These are phyloP conservation scores for Phengaris alcon DNA, from an alignment of 2,888 invertebrate species.

Conservation along the genomic window DNA sequence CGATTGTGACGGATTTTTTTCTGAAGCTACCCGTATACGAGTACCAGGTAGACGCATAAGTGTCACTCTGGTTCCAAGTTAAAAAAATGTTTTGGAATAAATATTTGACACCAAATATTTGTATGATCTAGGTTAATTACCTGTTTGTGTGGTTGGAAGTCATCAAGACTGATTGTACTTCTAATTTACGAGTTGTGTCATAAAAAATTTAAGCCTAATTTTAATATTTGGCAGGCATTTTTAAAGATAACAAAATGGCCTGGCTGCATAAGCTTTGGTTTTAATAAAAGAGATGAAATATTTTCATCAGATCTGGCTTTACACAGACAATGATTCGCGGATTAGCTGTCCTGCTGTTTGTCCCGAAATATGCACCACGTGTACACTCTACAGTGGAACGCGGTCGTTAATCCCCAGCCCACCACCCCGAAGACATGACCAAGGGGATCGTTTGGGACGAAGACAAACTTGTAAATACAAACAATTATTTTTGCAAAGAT, in stretches of 20 bases:
- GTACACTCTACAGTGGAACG: not conserved
- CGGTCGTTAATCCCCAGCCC: constrained; percentile 10
- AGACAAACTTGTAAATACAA: not conserved
- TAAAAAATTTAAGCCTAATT: not conserved
- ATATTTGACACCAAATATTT: constrained; percentile 1
- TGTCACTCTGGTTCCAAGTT: constrained; percentile 45
- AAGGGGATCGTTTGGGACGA: not conserved
- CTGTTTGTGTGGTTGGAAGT: not conserved
- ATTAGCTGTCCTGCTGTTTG: not conserved
- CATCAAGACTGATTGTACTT: too few relatives aligned
- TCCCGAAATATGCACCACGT: constrained; percentile 20
- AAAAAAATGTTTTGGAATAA: not conserved
- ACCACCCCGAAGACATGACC: not conserved
- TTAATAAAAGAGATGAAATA: not conserved
- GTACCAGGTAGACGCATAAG: constrained; percentile 2
- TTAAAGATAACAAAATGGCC: not conserved
- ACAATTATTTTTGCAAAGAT: not conserved
- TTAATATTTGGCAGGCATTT: not conserved
- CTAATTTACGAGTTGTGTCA: too few relatives aligned
- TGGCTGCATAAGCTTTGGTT: constrained; percentile 4
- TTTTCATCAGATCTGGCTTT: not conserved
- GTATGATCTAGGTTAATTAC: not conserved
- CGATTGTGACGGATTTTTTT: constrained; percentile 14
- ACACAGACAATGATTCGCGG: not conserved
- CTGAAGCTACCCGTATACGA: not conserved